Base-by-base conservation (phyloP, 2,888 invertebrate species). In the Baronia brevicornis region DNA sequence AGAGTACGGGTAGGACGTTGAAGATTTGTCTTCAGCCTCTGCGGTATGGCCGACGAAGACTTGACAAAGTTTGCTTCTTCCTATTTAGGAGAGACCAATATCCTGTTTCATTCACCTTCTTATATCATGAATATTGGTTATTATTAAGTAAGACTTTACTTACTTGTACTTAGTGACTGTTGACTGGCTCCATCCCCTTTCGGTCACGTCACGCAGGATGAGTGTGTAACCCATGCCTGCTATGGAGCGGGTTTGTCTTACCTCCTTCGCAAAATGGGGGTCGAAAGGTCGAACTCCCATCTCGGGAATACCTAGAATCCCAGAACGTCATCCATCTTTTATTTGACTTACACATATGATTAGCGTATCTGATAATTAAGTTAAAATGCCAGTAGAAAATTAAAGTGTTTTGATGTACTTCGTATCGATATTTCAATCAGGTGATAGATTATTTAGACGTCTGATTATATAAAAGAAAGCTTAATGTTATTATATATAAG, bases 131-230 rank as follows among this genome's bases (percentile, higher is more conserved):
- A 5, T 8, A 17, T 14, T 17, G 10, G 11, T 14, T 11, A 14
- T 20, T 5, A 4, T 13, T 29, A 18, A 8, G 5, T 33, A 12
- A 17, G 6, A 0, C 3, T 4, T 2, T 11, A 21, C 52, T 43
- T 65, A 91, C 91, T 86, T 89, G 61, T 91, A 90, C 63, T 90
- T 91, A 5, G 91, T 93, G 38, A 94, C 90, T 54, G 90, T 89
- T 10, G 93, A 93, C 6, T 84, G 72, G 1, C 90, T 85, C 92
- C 93, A 94, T 18, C 94, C 94, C 35, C 87, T 85, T 60, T 94
- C 94, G 28, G 86, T 90, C 4, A 93, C 90, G 53, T 93, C 89
- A 34, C 79, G 88, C n/a, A 94, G 74, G 1, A 87, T 88, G 25
- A 94, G 80, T 15, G 88, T 88, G 60, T 92, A 92, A 17, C 90